Evolutionary conservation across 2,113 vertebrate species (phyloP), one percentile per base, ranked within the genome.

Genomic region (Ceyx cyanopectus): DNA sequence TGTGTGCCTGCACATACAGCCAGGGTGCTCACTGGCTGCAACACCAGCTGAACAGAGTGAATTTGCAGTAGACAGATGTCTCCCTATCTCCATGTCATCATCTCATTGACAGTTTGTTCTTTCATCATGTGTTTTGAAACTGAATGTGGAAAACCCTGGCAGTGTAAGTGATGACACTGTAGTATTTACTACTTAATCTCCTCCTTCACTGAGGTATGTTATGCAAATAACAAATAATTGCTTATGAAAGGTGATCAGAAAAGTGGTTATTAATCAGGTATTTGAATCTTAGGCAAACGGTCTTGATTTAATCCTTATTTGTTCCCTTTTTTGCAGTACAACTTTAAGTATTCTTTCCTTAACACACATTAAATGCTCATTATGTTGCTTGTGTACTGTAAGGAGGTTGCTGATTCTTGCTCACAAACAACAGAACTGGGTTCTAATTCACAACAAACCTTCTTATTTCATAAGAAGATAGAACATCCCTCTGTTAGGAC

Each of bases 111-210:
- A 19, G 77, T 81, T 76, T 84, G 16, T 81, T 79, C 66, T 67
- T 89, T 76, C 62, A 69, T 73, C 50, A 9, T 48, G 32, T 51
- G 51, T 94, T 96, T 92, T 85, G 70, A 89, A 91, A 91, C 46
- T 40, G 54, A 58, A 78, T 40, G 18, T 77, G 30, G 50, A 77
- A 96, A 95, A 84, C 65, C 74, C 23, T 68, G 32, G 34, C 53
- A 67, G 45, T 75, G 16, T 57, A 87, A 84, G 10, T 93, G 76
- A 87, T 92, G 57, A 70, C 37, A 81, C 60, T 0, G 0, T 69
- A 66, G 23, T 73, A 88, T 90, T 93, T 94, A 41, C 43, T 85
- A 94, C 56, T 34, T 93, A 81, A 94, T 91, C 53, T 61, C 43
- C 51, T 53, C 48, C 65, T 91, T 58, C 66, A 78, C 65, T 67